Evolutionary conservation across 2,888 invertebrate species (phyloP), one percentile per base, ranked within the genome.

Genomic region (Lobophora halterata): DNA sequence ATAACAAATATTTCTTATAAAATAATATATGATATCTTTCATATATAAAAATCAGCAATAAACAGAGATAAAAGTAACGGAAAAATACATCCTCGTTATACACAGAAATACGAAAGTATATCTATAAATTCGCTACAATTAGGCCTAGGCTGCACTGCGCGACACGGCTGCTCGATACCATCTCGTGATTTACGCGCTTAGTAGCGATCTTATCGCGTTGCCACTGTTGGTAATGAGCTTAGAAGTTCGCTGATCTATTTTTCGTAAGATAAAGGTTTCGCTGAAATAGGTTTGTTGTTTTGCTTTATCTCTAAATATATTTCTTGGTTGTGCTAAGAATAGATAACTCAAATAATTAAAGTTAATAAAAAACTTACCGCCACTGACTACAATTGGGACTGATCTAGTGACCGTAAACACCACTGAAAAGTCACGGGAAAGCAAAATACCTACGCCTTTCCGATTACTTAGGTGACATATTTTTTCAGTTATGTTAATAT

Each of bases 101-200:
- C n/a, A n/a, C 39, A 36, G n/a, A 48, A 49, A 42, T 48, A 46
- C 50, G 52, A 45, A 2, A 13, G 5, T 19, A 3, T 42, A 52
- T 46, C 60, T 66, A 58, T 55, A 57, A 58, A 62, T 63, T 59
- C 57, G 53, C 59, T 61, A 76, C 79, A 79, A 79, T 79, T 79
- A 79, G 75, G 71, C 61, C 71, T 66, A 50, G 70, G 61, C 66
- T 68, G 67, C 76, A 72, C 76, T 68, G 70, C 61, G 63, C 66
- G 67, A 65, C 65, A 61, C 30, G 42, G 43, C 52, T 61, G 72
- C 71, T 46, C 62, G 79, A 77, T 79, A 78, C 57, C 40, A 71
- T 78, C 79, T 65, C 65, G 72, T 79, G 79, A 79, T 79, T 77
- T 79, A 79, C 76, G 74, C 71, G 61, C 58, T 46, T 55, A 45